A percentile compares a stretch with the other conserved stretches of the same genome.
Conservation (phyloP, 1,140 invertebrate species). For the Drosophila grimshawi region DNA sequence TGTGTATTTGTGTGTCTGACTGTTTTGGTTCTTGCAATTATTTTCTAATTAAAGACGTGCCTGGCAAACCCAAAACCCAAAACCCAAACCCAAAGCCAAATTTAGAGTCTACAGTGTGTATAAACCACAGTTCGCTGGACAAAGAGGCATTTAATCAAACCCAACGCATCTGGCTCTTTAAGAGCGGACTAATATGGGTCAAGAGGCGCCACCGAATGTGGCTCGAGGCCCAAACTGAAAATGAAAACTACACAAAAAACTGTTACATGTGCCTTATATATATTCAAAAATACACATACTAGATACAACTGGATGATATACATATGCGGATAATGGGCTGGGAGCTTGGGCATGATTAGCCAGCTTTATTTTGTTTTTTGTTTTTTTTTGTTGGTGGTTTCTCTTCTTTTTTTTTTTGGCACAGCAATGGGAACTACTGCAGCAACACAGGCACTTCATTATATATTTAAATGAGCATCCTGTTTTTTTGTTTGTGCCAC, state of each 20-base stretch:
- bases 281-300: background rate
- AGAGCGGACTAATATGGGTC: conserved; percentile 61
- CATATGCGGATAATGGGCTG: background rate
- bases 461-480: conserved; percentile 83
- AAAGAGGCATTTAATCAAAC: conserved; percentile 33
- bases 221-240: conserved; percentile 28
- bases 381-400: conserved; percentile 18
- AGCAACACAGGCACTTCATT: conserved; percentile 81
- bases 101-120: no score
- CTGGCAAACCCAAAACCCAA: conserved; percentile 41
- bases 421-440: conserved; percentile 42
- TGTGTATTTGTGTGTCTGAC: conserved; percentile 18
- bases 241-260: conserved; percentile 57
- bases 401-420: conserved; percentile 24
- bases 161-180: conserved; percentile 12
- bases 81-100: background rate
- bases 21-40: conserved; percentile 69
- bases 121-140: background rate
- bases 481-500: conserved; percentile 51
- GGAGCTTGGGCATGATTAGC: conserved; percentile 62
- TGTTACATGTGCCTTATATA: conserved; percentile 62
- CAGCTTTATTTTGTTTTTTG: conserved; percentile 14
- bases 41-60: conserved; percentile 82
- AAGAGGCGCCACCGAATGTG: conserved; percentile 47
- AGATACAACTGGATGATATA: conserved; percentile 4